These are phyloP conservation scores for Rhynchomys soricoides DNA, from an alignment of 2,113 vertebrate species.

Conservation along the genomic window DNA sequence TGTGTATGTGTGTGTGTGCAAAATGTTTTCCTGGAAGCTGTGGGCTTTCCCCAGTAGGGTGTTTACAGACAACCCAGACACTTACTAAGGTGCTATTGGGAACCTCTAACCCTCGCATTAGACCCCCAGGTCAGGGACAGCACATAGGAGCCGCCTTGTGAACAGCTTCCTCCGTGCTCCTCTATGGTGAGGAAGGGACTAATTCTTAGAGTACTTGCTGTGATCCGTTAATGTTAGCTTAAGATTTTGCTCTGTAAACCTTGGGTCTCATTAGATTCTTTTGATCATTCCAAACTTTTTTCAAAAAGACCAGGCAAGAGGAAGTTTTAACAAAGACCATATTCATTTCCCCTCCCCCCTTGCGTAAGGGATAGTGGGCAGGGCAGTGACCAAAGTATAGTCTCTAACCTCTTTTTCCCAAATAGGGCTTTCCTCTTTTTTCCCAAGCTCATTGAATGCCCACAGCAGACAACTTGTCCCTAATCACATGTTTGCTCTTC, in stretches of 20 bases:
- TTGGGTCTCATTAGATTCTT: slow-evolving; percentile 2
- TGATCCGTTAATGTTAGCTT: neutral
- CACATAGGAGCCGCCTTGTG: rapidly evolving
- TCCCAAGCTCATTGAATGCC: neutral
- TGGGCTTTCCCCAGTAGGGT: neutral
- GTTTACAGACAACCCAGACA: neutral
- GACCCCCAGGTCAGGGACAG: neutral
- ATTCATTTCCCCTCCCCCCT: neutral
- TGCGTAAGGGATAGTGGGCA: neutral
- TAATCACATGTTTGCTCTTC: neutral
- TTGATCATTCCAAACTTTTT: neutral
- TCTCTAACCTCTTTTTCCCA: neutral
- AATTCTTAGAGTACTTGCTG: neutral
- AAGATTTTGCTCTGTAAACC: neutral
- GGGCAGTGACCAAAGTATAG: neutral
- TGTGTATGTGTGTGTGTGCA: neutral
- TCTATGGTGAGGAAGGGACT: neutral
- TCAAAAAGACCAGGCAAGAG: neutral
- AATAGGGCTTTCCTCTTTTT: neutral
- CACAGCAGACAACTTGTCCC: neutral
- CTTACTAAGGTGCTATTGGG: neutral
- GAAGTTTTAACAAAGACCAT: neutral
- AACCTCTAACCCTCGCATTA: neutral
- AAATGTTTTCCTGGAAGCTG: neutral
- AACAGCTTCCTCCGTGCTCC: neutral